phyloP scores from a whole-genome alignment of 2,113 vertebrate species.

The human (Homo sapiens) region GRCh38 chr11:18705501-18706000 shows the following conservation, averaged over 20 bases:
- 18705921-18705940: slow-evolving; percentile 78
- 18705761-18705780: background rate
- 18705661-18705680: background rate
- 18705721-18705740: background rate
- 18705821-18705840: slow-evolving; percentile 77
- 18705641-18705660: background rate
- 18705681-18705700: background rate
- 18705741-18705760: background rate
- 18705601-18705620: background rate
- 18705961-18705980: slow-evolving; percentile 70
- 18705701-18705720: background rate
- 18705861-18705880: slow-evolving; percentile 82
- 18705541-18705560: slow-evolving; percentile 1
- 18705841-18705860: slow-evolving; percentile 75
- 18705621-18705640: background rate
- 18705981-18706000: slow-evolving; percentile 76
- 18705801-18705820: slow-evolving; percentile 49
- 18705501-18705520: background rate
- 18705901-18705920: slow-evolving; percentile 78
- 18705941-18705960: slow-evolving; percentile 78
- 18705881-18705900: slow-evolving; percentile 72
- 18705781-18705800: accelerated
- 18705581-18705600: background rate
- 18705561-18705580: background rate
- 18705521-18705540: background rate